A percentile compares a stretch with the other conserved stretches of the same genome.
Evolutionary conservation across 2,888 invertebrate species (phyloP).

Genomic region (Cheilosia vernalis): DNA sequence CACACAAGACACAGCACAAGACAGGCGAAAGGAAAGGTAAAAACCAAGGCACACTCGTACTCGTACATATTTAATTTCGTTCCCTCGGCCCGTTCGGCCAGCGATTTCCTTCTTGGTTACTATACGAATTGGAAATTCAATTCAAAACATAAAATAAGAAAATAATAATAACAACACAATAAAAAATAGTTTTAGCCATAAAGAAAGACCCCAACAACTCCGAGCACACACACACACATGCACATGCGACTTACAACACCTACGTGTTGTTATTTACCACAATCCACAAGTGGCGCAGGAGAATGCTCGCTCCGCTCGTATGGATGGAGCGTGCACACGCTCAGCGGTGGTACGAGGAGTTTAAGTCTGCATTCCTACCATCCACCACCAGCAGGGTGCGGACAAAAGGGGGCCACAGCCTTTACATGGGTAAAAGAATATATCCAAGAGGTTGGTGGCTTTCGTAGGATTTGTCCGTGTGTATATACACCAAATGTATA

Average conservation of each 20-base stretch:
- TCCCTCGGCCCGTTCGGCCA: constrained; percentile 9
- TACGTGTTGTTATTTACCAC: constrained; percentile 73
- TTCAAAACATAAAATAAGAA: constrained; percentile 74
- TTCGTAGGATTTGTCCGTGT: constrained; percentile 32
- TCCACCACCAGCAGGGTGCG: constrained; percentile 36
- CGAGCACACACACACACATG: constrained; percentile 1
- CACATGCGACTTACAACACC: constrained; percentile 67
- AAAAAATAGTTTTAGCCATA: constrained; percentile 74
- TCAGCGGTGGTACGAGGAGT: constrained; percentile 19
- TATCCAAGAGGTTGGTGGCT: constrained; percentile 73
- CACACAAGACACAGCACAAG: neutral
- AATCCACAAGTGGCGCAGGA: constrained; percentile 72
- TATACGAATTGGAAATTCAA: constrained; percentile 70
- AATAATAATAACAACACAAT: constrained; percentile 75
- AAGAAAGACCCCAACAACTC: constrained; percentile 59
- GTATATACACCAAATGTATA: constrained; percentile 5
- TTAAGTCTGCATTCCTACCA: constrained; percentile 72
- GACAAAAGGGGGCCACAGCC: constrained; percentile 7
- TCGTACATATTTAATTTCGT: constrained; percentile 65
- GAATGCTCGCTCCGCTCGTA: constrained; percentile 51
- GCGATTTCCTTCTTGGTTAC: constrained; percentile 2
- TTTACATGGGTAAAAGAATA: constrained; percentile 62
- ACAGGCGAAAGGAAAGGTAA: constrained; percentile 53
- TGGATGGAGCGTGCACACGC: constrained; percentile 38
- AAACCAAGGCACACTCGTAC: constrained; percentile 20